phyloP scores from a whole-genome alignment of 2,888 invertebrate species.

The Graphium colonna region DNA sequence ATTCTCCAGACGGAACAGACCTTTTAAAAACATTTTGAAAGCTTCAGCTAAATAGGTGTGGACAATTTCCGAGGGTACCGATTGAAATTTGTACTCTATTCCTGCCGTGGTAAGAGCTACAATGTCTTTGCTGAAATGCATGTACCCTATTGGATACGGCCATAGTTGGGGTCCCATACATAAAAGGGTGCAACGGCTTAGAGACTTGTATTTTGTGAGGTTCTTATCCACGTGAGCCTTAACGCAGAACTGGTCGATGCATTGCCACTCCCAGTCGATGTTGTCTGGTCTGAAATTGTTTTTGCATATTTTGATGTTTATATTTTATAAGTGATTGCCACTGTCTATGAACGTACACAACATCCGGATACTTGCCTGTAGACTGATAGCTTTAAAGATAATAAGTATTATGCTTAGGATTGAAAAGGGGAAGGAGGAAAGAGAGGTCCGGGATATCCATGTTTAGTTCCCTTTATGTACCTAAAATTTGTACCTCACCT shows the following conservation, averaged over 20 bases:
- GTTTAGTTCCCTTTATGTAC: too few species aligned
- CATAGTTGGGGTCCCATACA: slow-evolving; percentile 86
- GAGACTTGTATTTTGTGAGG: slow-evolving; percentile 54
- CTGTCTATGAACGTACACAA: not conserved
- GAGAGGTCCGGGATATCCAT: too few species aligned
- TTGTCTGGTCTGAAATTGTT: slow-evolving; percentile 5
- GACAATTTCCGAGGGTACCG: slow-evolving; percentile 51
- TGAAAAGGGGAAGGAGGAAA: too few species aligned
- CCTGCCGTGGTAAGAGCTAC: slow-evolving; percentile 76
- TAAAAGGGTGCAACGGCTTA: slow-evolving; percentile 85
- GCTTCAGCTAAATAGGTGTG: slow-evolving; percentile 58
- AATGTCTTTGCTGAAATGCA: slow-evolving; percentile 80
- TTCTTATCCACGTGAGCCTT: slow-evolving; percentile 34
- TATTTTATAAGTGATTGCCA: too few species aligned
- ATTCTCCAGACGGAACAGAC: slow-evolving; percentile 66
- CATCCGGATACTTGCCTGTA: too few species aligned
- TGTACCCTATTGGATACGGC: slow-evolving; percentile 87
- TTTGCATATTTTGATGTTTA: too few species aligned
- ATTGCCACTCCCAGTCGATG: slow-evolving; percentile 37
- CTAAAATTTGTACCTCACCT: not conserved
- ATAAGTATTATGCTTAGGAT: too few species aligned
- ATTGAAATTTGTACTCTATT: slow-evolving; percentile 69
- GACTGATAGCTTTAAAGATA: too few species aligned
- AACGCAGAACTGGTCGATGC: slow-evolving; percentile 47
- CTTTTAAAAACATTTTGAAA: slow-evolving; percentile 69